These are phyloP conservation scores for Callocephalon fimbriatum DNA, from an alignment of 2,113 vertebrate species.

Conservation along the genomic window DNA sequence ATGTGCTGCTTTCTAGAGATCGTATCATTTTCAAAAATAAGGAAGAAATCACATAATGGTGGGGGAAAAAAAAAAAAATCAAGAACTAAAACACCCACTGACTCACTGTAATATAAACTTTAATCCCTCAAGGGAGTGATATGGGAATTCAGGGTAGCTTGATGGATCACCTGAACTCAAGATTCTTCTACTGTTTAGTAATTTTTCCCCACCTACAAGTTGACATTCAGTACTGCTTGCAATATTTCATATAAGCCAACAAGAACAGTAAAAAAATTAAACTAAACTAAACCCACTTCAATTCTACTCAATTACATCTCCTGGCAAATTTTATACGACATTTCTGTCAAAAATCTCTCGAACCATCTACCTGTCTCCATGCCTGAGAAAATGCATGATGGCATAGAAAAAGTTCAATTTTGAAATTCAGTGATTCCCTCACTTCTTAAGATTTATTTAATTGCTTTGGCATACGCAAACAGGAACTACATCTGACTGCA, in stretches of 20 bases:
- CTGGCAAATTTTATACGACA: not conserved
- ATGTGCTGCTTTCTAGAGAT: not conserved
- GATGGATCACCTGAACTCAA: not conserved
- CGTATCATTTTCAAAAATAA: not conserved
- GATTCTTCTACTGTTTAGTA: not conserved
- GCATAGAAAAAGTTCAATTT: not conserved
- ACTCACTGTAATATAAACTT: not conserved
- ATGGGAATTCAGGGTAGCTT: not conserved
- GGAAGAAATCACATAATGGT: not conserved
- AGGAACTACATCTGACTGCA: not conserved
- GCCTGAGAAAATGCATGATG: not conserved
- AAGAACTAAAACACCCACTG: not conserved
- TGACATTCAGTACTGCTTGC: not conserved
- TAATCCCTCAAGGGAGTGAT: not conserved
- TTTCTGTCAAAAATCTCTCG: not conserved
- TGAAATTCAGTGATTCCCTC: not conserved
- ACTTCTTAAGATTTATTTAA: not conserved
- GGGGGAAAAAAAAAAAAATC: not conserved
- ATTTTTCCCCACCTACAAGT: not conserved
- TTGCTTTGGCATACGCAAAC: not conserved
- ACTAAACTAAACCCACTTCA: not conserved
- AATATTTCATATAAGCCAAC: not conserved
- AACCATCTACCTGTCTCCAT: not conserved
- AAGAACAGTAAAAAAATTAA: not conserved
- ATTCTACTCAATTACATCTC: not conserved